Conservation (phyloP, 2,113 vertebrate species). For the Cranoglanis bouderius region DNA sequence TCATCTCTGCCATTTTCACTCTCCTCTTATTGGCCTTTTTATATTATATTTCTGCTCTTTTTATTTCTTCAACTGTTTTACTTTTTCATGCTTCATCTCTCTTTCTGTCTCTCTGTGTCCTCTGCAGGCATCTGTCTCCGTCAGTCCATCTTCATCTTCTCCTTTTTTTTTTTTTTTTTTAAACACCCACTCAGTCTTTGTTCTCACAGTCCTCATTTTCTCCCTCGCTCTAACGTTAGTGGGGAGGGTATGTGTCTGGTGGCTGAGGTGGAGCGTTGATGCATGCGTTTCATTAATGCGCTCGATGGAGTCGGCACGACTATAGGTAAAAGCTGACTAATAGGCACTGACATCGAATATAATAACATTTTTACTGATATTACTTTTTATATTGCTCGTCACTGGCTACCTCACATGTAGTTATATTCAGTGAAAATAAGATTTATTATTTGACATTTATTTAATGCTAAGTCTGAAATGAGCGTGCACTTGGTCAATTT, state of each 20-base stretch:
- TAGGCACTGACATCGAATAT: background rate
- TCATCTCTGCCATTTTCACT: constrained; percentile 8
- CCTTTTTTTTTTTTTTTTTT: background rate
- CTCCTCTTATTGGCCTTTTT: background rate
- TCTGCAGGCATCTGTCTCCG: constrained; percentile 25
- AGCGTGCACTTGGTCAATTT: background rate
- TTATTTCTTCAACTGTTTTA: constrained; percentile 30
- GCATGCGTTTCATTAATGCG: constrained; percentile 49
- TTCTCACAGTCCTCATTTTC: constrained; percentile 24
- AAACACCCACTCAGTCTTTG: constrained; percentile 33
- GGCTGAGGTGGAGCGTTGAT: constrained; percentile 38
- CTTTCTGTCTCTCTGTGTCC: constrained; percentile 15
- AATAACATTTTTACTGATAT: constrained; percentile 1
- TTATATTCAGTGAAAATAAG: too few species aligned
- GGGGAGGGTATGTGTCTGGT: constrained; percentile 18
- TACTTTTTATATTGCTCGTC: background rate
- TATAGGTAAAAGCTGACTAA: constrained; percentile 3
- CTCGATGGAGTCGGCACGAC: background rate
- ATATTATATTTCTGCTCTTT: constrained; percentile 27
- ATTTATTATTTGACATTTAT: background rate
- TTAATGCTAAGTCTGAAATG: background rate
- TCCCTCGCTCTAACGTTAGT: background rate
- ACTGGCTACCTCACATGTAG: background rate
- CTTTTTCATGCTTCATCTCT: constrained; percentile 17
- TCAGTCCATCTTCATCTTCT: constrained; percentile 34